Evolutionary conservation across 2,797 vertebrate genomes (phyloP), one percentile per base, ranked within the genome.

Genomic region (Peromyscus eremicus): DNA sequence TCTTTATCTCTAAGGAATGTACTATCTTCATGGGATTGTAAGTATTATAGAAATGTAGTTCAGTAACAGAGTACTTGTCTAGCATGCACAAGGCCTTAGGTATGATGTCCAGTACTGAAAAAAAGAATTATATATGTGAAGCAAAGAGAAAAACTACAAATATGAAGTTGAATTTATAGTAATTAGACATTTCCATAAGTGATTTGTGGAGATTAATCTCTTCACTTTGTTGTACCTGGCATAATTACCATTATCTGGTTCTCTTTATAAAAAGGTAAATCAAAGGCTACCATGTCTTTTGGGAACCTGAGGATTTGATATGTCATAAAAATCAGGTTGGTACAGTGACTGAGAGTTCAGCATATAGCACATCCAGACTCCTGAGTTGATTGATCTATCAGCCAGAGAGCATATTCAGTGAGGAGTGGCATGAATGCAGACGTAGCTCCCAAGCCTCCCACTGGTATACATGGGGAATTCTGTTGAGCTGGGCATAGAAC

Each of bases 261-360:
- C 46, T 85, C 83, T 83, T 94, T 96, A 66, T 92, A 94, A 96
- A 97, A 90, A 34, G 68, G 55, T 25, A 80, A 94, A 83, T 82
- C 84, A 96, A 97, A 97, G 77, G 71, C 68, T 71, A 55, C 32
- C 17, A 40, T 89, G 29, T 79, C 88, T 71, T 96, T 70, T 94
- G 93, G 85, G 90, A 97, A 89, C 43, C 29, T 92, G 27, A 62
- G 70, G 57, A 83, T 89, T 96, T 90, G 79, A 16, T 92, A 40
- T 92, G 55, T 94, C 94, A 89, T 97, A 95, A 96, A 97, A 94
- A 81, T 81, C 29, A 91, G 21, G 43, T 93, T 86, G 92, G 8
- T 96, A 92, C 93, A 96, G 29, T 91, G 23, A 87, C 16, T 84
- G 32, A 89, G 49, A 91, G 81, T 91, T 85, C 52, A 82, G 34